Base-by-base conservation (phyloP, 2,888 invertebrate species). In the Amblyjoppa fuscipennis region DNA sequence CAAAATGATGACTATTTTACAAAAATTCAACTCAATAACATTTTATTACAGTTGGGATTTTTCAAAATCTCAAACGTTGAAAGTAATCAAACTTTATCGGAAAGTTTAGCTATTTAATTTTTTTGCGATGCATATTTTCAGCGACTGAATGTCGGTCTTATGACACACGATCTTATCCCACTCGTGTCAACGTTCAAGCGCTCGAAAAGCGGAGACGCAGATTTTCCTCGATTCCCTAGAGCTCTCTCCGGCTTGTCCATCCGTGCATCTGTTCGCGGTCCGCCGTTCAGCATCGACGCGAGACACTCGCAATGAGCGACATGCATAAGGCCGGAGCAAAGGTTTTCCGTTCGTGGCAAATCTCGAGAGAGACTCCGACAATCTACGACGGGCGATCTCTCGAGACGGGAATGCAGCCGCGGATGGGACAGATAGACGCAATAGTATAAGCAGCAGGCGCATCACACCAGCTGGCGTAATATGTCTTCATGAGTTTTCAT, bases 401-500 rank as follows among this genome's bases (percentile, higher is more conserved):
- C 45, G 70, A 81, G 87, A 25, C 73, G 79, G 61, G 91, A 88
- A 90, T 87, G 89, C 87, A 88, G 87, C 70, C 82, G 76, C 11
- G 59, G 59, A 59, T 71, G 11, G 41, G 41, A 41, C 41, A 71
- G 64, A 73, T 74, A 56, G 73, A 68, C 31, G 64, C n/a, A 68
- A 74, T 53, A 84, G 80, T 77, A 56, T 59, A 49, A 73, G 81
- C 84, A 81, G 81, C 76, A 71, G 84, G 84, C 76, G 85, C 85
- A 88, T 91, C 81, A 74, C 84, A 78, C 84, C 89, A 90, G 86
- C 88, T 87, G 88, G 80, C 69, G 88, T 77, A 89, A 91, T 91
- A 89, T 90, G 89, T 91, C 90, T 90, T 91, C 89, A 88, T 91
- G 84, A 84, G 73, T 84, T 84, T 84, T 81, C 84, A 77, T 78